Conservation (phyloP, 2,797 vertebrate genomes). For the Acanthurus leucopareius region DNA sequence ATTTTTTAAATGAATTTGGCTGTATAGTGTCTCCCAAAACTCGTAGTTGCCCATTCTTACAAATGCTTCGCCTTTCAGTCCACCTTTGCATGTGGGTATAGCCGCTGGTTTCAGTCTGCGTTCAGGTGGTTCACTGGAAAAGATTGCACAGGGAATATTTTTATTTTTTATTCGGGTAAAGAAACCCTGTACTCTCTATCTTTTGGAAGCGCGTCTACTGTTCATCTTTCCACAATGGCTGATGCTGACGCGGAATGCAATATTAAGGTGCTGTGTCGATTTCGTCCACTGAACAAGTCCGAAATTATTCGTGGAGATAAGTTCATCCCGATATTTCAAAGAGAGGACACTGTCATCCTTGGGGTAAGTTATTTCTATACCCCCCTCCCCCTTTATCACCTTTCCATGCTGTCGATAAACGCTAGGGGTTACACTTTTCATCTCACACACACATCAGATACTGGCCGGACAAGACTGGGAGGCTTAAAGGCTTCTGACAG, state of each 20-base stretch:
- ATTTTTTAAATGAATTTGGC: conserved; percentile 47
- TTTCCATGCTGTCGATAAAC: conserved; percentile 33
- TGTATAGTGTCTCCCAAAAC: conserved; percentile 49
- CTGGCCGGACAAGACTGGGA: conserved; percentile 4
- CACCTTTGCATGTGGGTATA: conserved; percentile 34
- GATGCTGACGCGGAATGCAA: conserved; percentile 93
- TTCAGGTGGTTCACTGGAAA: conserved; percentile 37
- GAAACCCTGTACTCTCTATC: conserved; percentile 35
- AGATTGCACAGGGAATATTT: conserved; percentile 22
- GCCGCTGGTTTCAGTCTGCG: conserved; percentile 32
- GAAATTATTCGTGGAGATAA: conserved; percentile 94
- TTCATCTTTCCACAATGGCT: conserved; percentile 85
- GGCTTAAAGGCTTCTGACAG: conserved; percentile 38
- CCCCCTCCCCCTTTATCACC: not conserved
- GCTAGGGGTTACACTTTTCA: conserved; percentile 59
- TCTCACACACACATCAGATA: conserved; percentile 45
- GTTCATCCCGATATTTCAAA: conserved; percentile 93
- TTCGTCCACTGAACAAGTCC: conserved; percentile 93
- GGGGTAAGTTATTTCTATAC: conserved; percentile 87
- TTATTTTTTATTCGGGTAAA: not conserved
- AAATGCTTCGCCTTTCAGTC: conserved; percentile 55
- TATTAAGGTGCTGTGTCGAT: conserved; percentile 96
- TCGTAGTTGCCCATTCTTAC: conserved; percentile 58
- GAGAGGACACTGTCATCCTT: conserved; percentile 92
- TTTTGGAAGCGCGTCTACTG: conserved; percentile 52